Base-by-base conservation (phyloP, 2,113 vertebrate genomes). In the Corythornis madagascariensis region DNA sequence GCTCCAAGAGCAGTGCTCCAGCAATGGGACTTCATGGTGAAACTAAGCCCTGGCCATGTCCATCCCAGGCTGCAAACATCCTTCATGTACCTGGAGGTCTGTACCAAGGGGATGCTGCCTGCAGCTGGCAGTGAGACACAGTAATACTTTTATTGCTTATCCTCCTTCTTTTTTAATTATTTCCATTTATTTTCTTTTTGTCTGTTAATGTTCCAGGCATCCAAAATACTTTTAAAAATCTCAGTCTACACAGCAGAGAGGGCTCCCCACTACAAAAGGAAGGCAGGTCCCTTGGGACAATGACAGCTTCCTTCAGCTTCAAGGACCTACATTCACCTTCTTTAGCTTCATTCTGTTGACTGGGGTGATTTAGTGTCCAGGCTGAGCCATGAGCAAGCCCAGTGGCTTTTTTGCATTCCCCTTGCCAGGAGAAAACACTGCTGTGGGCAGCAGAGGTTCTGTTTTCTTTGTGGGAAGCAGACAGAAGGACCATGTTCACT, bases 281-380 rank as follows among this genome's bases (percentile, higher is more conserved):
- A 50, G 11, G 43, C 52, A 66, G 14, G 53, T 43, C 6, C 16
- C 20, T 1, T 2, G n/a, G 31, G 38, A 10, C 6, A 4, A 40
- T 12, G 25, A 65, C 43, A 84, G 83, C 53, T 42, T 48, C 29
- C 28, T 84, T 71, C 82, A 75, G 48, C 59, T 57, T 60, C 35
- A 29, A 0, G 3, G 53, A 81, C 35, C 13, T 42, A 18, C 0
- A 0, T 60, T 81, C 14, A 9, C 29, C 20, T 53, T 47, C 33
- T 31, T 45, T 28, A 56, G 45, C n/a, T 74, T 86, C 19, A 3
- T 13, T 21, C 38, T 56, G 7, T 38, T 56, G 43, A n/a, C 0
- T 4, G 16, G 28, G 22, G 22, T 25, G 17, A 65, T 74, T 63
- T 66, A 43, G 65, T 21, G 24, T 1, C 1, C 3, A 4, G 80